phyloP scores from a whole-genome alignment of 2,888 invertebrate species.

The Polydrusus cervinus region DNA sequence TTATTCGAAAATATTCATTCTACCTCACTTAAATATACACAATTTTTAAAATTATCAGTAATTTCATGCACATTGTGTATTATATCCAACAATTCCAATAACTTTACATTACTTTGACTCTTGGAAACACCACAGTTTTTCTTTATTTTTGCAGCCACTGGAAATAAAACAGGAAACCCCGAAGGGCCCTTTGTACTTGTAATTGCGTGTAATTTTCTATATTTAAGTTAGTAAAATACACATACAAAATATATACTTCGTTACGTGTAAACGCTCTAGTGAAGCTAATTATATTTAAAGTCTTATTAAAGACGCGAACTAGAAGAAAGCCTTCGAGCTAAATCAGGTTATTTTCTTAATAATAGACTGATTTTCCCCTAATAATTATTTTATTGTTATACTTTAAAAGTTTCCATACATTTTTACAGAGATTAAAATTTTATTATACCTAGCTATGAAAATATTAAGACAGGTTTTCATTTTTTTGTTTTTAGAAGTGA shows the following conservation, averaged over 20 bases:
- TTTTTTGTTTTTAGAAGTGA: no score
- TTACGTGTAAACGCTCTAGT: conserved; percentile 45
- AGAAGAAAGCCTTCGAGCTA: background rate
- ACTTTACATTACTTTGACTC: no score
- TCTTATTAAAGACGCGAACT: conserved; percentile 21
- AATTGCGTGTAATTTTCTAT: conserved; percentile 37
- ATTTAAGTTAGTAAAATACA: conserved; percentile 35
- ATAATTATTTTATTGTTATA: background rate
- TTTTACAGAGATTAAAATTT: no score
- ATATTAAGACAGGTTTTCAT: no score
- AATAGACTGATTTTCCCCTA: background rate
- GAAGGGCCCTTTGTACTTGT: background rate
- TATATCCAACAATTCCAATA: no score
- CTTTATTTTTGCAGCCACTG: background rate
- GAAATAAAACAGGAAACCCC: conserved; percentile 40
- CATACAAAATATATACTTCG: conserved; percentile 41
- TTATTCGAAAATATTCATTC: no score
- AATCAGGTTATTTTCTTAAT: background rate
- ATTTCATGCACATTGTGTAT: no score
- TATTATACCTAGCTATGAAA: no score
- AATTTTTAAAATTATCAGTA: no score
- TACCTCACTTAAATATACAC: no score
- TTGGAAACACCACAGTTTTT: conserved; percentile 1
- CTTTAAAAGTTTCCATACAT: no score
- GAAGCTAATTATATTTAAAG: conserved; percentile 39